Evolutionary conservation across 2,888 invertebrate genomes (phyloP).

Genomic region (Polylopha cassiicola): DNA sequence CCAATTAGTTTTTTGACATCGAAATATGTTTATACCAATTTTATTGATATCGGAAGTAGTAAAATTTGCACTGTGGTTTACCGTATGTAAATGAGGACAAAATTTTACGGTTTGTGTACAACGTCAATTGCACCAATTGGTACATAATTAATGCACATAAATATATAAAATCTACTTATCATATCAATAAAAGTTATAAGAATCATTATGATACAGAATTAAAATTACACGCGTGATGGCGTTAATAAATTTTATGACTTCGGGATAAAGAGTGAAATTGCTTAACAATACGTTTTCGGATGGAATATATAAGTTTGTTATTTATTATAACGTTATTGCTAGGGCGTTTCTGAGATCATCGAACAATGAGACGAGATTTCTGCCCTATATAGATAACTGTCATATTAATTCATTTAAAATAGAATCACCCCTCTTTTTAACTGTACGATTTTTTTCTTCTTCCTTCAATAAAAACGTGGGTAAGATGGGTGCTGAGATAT

Average conservation of each 20-base stretch:
- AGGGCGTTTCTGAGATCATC: slow-evolving; percentile 10
- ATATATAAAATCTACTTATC: slow-evolving; percentile 1
- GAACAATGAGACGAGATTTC: slow-evolving; percentile 2
- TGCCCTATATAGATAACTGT: slow-evolving; percentile 9
- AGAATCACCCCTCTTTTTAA: slow-evolving; percentile 57
- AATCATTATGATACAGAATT: background rate
- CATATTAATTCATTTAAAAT: slow-evolving; percentile 15
- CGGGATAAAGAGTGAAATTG: background rate
- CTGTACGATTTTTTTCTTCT: slow-evolving; percentile 41
- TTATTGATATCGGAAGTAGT: background rate
- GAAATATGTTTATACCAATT: background rate
- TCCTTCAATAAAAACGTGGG: slow-evolving; percentile 64
- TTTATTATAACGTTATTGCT: slow-evolving; percentile 1
- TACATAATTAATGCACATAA: slow-evolving; percentile 10
- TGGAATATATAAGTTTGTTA: background rate
- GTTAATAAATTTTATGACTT: background rate
- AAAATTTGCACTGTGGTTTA: too few relatives aligned
- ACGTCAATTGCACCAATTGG: slow-evolving; percentile 1
- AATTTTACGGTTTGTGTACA: too few relatives aligned
- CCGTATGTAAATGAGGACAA: too few relatives aligned
- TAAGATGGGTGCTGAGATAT: slow-evolving; percentile 36
- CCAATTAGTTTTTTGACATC: too few relatives aligned
- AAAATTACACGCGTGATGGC: background rate
- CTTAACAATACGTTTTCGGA: background rate
- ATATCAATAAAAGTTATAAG: slow-evolving; percentile 4